Conservation (phyloP, 1,140 invertebrate species). For the Chrysomallon squamiferum region DNA sequence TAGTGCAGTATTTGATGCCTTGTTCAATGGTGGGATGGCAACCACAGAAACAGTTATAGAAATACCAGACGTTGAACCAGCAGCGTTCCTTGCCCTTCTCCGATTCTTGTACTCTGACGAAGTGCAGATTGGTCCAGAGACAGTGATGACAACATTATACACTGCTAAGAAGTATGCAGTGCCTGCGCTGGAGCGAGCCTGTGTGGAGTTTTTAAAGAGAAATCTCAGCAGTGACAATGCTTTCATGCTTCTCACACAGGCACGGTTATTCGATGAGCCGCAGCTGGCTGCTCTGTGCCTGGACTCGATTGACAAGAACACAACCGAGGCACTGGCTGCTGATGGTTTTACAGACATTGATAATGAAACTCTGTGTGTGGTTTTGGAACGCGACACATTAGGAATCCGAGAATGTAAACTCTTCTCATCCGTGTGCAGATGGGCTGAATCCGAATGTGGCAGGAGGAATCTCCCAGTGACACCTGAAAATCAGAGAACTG, state of each 20-base stretch:
- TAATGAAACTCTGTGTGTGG: constrained; percentile 79
- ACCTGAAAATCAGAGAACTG: constrained; percentile 75
- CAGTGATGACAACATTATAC: constrained; percentile 86
- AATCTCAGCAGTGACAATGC: constrained; percentile 85
- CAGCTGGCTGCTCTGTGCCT: constrained; percentile 80
- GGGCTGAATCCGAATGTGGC: constrained; percentile 82
- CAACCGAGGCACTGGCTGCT: constrained; percentile 79
- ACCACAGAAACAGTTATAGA: constrained; percentile 78
- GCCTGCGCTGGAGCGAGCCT: constrained; percentile 81
- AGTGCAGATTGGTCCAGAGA: constrained; percentile 84
- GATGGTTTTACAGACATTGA: constrained; percentile 90
- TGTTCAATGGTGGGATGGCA: constrained; percentile 79
- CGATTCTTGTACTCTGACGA: constrained; percentile 84
- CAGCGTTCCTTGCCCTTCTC: constrained; percentile 68
- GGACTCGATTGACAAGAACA: constrained; percentile 87
- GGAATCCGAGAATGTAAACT: constrained; percentile 82
- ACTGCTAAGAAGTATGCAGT: constrained; percentile 89
- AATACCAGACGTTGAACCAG: constrained; percentile 83
- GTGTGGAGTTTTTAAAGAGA: constrained; percentile 83
- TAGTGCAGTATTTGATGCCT: constrained; percentile 85
- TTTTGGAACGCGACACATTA: constrained; percentile 83
- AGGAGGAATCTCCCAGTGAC: constrained; percentile 72
- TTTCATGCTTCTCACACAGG: constrained; percentile 82
- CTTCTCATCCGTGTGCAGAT: constrained; percentile 75
- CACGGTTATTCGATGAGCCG: constrained; percentile 82